Evolutionary conservation across 2,888 invertebrate genomes (phyloP), one percentile per base, ranked within the genome.

Genomic region (Mythimna ferrago): DNA sequence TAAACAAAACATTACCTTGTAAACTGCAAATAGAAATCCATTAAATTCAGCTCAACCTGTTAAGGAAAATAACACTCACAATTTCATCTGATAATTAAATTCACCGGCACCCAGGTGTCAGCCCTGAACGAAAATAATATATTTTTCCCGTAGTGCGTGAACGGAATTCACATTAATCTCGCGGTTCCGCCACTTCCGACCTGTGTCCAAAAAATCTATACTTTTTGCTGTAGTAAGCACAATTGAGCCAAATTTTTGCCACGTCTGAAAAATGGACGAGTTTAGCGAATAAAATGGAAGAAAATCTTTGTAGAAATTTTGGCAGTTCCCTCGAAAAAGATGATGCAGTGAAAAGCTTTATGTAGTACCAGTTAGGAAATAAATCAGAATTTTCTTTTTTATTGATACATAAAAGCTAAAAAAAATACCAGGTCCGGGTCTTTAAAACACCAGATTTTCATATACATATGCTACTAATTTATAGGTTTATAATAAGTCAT

Each of bases 141-240:
- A 88, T 90, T 91, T 89, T 87, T 79, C 86, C 87, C 73, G 86
- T 83, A 84, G 80, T 84, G 82, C 87, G 88, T 90, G 88, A 83
- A 79, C 82, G 88, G 90, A 87, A 89, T 90, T 88, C 82, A 88
- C 92, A 91, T 92, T 91, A 92, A 92, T 93, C 89, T 88, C 83
- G 69, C 76, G 81, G 86, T 86, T 84, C 87, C 86, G 84, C 85
- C 76, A 84, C 86, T 87, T 87, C 86, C 87, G 84, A 86, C 78
- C 86, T 86, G 87, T 84, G 86, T 85, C 87, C 84, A 89, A 90
- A 91, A 89, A 89, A 88, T 90, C 88, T 88, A 88, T 89, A 87
- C 88, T 87, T 89, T 88, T 87, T 76, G 85, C 78, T 74, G 58
- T 78, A 66, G 66, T 80, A 76, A 51, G 76, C 77, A 83, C 73